Evolutionary conservation across 2,888 invertebrate genomes (phyloP), one percentile per base, ranked within the genome.

Genomic region (Athetis lepigone): DNA sequence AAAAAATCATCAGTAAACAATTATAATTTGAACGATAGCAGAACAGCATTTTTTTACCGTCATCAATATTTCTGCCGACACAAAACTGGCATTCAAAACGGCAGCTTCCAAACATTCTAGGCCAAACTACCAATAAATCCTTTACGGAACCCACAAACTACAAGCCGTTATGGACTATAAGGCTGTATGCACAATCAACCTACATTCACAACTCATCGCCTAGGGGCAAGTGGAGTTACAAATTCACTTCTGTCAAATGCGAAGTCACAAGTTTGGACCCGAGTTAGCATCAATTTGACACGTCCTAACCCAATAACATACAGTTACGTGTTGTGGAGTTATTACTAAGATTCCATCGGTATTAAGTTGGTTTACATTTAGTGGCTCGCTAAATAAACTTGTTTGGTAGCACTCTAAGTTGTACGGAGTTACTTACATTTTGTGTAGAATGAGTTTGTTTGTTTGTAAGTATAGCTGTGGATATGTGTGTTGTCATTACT

Each of bases 161-260:
- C 21, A 29, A 50, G 50, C 55, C 59, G 61, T 54, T 46, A 29
- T 42, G 52, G 75, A 55, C 70, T 69, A 63, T 65, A 69, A 80
- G 75, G 79, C 81, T 79, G 70, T 73, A 82, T 84, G 80, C 85
- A 89, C 89, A 93, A 93, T 92, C 92, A 92, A 86, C 86, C 84
- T 85, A 90, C 86, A 92, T 92, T 92, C 92, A 92, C 75, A 78
- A 80, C 75, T 77, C 72, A 80, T 80, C 84, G 85, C 78, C 83
- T 72, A 80, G 87, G 85, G 84, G 83, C 83, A 79, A 80, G 46
- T 64, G 73, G 78, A 90, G 88, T 91, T 90, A 84, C 85, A 82
- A 90, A 89, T 87, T 87, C 83, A 84, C 84, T 87, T 85, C 79
- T 81, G 83, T 85, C 86, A 81, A 84, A 85, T 80, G 75, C 73